Base-by-base conservation (phyloP, 1,140 invertebrate species). In the Sarcophaga bullata region DNA sequence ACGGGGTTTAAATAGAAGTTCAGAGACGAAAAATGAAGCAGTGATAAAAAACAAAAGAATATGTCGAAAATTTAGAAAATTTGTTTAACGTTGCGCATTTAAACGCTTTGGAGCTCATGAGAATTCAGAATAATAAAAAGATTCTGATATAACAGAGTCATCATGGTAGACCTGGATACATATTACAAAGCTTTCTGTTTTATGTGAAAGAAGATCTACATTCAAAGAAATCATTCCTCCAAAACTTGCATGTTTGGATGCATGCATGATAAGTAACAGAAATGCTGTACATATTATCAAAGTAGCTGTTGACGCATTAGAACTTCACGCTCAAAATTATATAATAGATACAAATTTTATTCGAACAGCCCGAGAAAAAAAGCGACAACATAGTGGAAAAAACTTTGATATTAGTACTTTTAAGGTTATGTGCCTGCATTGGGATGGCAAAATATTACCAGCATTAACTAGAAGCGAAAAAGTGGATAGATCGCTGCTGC, bases 381-480 rank as follows among this genome's bases (percentile, higher is more conserved):
- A 9, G 13, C 54, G 54, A 9, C 13, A 5, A 15, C 7, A 15
- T 5, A 15, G 9, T 13, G 7, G 9, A 9, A 15, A 58, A 15
- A 76, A 76, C n/a, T 17, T 48, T 48, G 9, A 76, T 48, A 15
- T 48, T 48, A 80, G 13, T 13, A 5, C 49, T 68, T 17, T 46
- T 19, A 17, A 68, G 6, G n/a, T 8, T 7, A 7, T 48, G 8
- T 37, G 19, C n/a, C 7, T 81, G 15, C 80, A 81, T 49, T 86
- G 84, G 85, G 85, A 86, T 82, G 84, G 86, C 15, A 86, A 86
- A 80, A 46, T 85, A 46, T 49, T 86, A 48, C 52, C 72, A n/a
- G 83, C 82, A 72, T 54, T 84, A 76, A 80, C 80, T 25, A 82
- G 80, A 80, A 58, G 58, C 17, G 50, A 84, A 78, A 85, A 80